Conservation (phyloP, 2,113 vertebrate genomes). For the Bos javanicus region DNA sequence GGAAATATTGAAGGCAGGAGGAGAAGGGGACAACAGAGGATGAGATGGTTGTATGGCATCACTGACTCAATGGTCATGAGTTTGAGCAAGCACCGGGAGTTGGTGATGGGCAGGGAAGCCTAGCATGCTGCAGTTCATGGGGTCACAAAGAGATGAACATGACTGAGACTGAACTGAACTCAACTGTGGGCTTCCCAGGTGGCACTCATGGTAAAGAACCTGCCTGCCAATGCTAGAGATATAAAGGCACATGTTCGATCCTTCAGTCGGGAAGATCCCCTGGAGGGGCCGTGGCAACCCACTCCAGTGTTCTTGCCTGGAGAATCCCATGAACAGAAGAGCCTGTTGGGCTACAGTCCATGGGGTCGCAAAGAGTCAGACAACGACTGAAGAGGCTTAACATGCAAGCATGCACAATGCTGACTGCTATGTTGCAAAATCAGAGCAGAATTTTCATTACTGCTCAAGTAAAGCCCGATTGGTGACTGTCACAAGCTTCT, state of each 20-base stretch:
- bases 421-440: neutral
- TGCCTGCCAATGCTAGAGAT: neutral
- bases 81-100: neutral
- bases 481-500: neutral
- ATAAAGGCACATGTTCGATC: neutral
- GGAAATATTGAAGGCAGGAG: neutral
- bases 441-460: neutral
- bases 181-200: neutral
- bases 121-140: neutral
- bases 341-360: neutral
- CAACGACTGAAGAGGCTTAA: neutral
- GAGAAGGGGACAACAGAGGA: neutral
- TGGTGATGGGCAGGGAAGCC: neutral
- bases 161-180: neutral
- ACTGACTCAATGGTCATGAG: accelerated
- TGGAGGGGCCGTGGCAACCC: neutral
- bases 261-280: neutral
- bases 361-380: neutral
- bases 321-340: neutral
- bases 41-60: neutral
- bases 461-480: neutral
- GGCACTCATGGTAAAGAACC: neutral
- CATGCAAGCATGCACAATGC: neutral
- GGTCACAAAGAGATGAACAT: neutral
- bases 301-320: neutral